These are phyloP conservation scores for Ptyas mucosa DNA, from an alignment of 2,113 vertebrate species.

Conservation along the genomic window DNA sequence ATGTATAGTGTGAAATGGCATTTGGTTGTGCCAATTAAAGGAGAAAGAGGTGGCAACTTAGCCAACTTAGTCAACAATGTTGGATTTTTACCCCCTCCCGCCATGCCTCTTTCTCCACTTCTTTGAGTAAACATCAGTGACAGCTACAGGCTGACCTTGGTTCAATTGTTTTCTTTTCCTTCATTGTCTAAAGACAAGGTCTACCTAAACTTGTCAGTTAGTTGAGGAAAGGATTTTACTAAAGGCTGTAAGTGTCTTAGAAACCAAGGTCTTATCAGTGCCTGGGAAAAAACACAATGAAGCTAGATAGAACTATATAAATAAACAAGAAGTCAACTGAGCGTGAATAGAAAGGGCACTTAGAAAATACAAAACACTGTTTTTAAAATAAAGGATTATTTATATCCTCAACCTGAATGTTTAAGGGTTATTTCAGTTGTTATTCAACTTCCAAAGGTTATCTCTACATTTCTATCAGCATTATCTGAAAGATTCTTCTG, in stretches of 20 bases:
- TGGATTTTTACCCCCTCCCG: neutral
- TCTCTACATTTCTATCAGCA: neutral
- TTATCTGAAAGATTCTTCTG: neutral
- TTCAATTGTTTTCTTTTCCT: neutral
- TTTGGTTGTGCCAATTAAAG: neutral
- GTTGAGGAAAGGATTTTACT: neutral
- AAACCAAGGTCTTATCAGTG: neutral
- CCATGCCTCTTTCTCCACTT: too few species aligned
- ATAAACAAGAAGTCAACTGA: neutral
- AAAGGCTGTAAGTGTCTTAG: neutral
- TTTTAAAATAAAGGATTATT: neutral
- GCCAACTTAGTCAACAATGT: neutral
- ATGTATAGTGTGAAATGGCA: neutral
- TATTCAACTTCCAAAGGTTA: neutral
- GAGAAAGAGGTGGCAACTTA: neutral
- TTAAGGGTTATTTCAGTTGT: neutral
- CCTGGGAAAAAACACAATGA: neutral
- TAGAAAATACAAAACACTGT: neutral
- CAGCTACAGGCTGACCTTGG: neutral
- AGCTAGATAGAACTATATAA: neutral
- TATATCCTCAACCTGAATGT: neutral
- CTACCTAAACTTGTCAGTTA: neutral
- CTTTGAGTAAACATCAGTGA: neutral
- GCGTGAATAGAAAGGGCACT: neutral
- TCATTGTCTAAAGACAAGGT: neutral